These are phyloP conservation scores for Pachypsylla venusta DNA, from an alignment of 1,140 invertebrate species.

Conservation along the genomic window DNA sequence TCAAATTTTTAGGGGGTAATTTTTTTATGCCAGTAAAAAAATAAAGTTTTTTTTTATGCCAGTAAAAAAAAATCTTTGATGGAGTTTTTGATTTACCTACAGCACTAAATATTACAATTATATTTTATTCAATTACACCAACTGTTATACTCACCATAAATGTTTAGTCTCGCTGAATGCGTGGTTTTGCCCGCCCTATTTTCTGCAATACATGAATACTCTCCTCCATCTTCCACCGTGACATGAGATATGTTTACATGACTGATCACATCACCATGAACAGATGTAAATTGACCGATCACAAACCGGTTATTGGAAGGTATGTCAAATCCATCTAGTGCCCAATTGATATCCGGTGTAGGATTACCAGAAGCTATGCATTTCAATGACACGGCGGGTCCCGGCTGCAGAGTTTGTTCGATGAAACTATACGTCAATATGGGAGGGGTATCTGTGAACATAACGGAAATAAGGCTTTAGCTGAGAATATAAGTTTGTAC, in stretches of 20 bases:
- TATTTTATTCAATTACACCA: neutral
- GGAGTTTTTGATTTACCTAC: too few species aligned
- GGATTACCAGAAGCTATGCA: conserved; percentile 74
- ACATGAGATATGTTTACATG: conserved; percentile 75
- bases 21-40: neutral
- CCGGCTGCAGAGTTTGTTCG: conserved; percentile 66
- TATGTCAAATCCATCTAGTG: conserved; percentile 59
- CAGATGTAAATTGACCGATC: conserved; percentile 64
- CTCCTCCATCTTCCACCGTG: conserved; percentile 70
- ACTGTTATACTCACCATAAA: conserved; percentile 50
- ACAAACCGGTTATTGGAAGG: conserved; percentile 58
- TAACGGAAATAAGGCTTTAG: neutral
- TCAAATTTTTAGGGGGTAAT: too few species aligned
- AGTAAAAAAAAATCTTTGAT: too few species aligned
- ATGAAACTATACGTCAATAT: conserved; percentile 65
- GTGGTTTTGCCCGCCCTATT: conserved; percentile 59
- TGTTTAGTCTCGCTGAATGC: conserved; percentile 64
- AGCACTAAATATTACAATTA: neutral
- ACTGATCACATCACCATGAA: conserved; percentile 70
- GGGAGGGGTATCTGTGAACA: conserved; percentile 59
- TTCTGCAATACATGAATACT: conserved; percentile 64
- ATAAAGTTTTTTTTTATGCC: neutral
- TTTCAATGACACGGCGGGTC: conserved; percentile 66
- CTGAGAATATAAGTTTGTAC: conserved; percentile 44
- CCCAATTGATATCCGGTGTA: conserved; percentile 67